A percentile compares a stretch with the other conserved stretches of the same genome.
Conservation (phyloP, 2,113 vertebrate genomes). For the Hucho hucho region DNA sequence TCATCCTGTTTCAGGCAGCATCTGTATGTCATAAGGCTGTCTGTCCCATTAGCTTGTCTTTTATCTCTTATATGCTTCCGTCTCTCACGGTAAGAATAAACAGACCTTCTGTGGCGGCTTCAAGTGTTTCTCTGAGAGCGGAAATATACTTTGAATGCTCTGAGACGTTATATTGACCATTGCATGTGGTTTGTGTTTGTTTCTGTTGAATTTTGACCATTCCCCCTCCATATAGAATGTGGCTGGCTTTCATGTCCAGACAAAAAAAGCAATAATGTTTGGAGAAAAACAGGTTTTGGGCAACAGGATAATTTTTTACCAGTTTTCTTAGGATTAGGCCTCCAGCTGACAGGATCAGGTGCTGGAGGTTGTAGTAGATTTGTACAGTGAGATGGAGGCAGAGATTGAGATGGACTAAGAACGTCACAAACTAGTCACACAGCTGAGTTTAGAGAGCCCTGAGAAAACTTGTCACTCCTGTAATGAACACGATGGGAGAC, state of each 20-base stretch:
- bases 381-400: no score
- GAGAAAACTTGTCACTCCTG: no score
- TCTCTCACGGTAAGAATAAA: slow-evolving; percentile 5
- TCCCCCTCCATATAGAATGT: slow-evolving; percentile 6
- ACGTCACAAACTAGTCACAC: no score
- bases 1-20: slow-evolving; percentile 38
- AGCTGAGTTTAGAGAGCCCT: no score
- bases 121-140: neutral
- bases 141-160: slow-evolving; percentile 9
- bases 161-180: slow-evolving; percentile 13
- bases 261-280: neutral
- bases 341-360: slow-evolving; percentile 14
- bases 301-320: neutral
- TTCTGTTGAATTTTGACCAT: neutral
- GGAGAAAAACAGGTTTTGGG: slow-evolving; percentile 3
- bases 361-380: neutral
- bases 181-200: slow-evolving; percentile 49
- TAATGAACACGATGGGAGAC: no score
- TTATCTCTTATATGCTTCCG: slow-evolving; percentile 33
- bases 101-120: slow-evolving; percentile 17
- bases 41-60: slow-evolving; percentile 28
- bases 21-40: slow-evolving; percentile 59
- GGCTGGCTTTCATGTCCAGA: slow-evolving; percentile 42
- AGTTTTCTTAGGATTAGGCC: slow-evolving; percentile 2
- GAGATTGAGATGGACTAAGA: no score